These are phyloP conservation scores for Yasuhikotakia modesta DNA, from an alignment of 2,797 vertebrate genomes.

Conservation along the genomic window DNA sequence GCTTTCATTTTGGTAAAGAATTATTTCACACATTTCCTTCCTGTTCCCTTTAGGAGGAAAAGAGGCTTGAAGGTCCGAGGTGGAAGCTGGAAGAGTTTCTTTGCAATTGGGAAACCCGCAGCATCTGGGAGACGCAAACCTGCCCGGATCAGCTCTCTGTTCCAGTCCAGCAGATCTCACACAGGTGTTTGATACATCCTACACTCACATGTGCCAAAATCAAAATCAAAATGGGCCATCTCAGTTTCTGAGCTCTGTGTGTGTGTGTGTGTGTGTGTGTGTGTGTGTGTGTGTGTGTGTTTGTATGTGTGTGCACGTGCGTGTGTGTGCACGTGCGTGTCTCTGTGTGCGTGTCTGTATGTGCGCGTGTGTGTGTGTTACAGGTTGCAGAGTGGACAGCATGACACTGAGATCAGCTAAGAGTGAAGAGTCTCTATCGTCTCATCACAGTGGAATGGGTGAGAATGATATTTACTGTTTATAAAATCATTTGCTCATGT, in stretches of 20 bases:
- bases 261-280: not conserved
- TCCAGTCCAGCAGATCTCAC: constrained; percentile 65
- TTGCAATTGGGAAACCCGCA: constrained; percentile 77
- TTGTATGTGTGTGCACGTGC: too few relatives aligned
- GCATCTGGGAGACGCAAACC: constrained; percentile 74
- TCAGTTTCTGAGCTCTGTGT: not conserved
- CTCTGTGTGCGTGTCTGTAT: too few relatives aligned
- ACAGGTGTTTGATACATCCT: too few relatives aligned
- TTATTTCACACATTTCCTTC: not conserved
- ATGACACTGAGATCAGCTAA: constrained; percentile 81
- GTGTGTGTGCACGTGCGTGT: too few relatives aligned
- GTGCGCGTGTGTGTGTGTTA: too few relatives aligned
- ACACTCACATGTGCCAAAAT: too few relatives aligned
- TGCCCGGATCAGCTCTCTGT: constrained; percentile 67
- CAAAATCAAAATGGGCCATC: too few relatives aligned
- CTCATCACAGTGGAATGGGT: constrained; percentile 79
- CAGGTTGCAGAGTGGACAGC: constrained; percentile 74
- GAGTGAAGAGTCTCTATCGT: constrained; percentile 83
- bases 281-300: too few relatives aligned
- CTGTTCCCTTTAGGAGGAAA: constrained; percentile 68
- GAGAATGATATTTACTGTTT: too few relatives aligned
- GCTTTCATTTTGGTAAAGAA: not conserved
- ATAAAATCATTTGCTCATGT: too few relatives aligned
- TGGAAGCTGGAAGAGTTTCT: constrained; percentile 83
- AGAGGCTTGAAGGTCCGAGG: constrained; percentile 71